These are phyloP conservation scores for Platycercus adscitus DNA, from an alignment of 2,113 vertebrate species.

Conservation along the genomic window DNA sequence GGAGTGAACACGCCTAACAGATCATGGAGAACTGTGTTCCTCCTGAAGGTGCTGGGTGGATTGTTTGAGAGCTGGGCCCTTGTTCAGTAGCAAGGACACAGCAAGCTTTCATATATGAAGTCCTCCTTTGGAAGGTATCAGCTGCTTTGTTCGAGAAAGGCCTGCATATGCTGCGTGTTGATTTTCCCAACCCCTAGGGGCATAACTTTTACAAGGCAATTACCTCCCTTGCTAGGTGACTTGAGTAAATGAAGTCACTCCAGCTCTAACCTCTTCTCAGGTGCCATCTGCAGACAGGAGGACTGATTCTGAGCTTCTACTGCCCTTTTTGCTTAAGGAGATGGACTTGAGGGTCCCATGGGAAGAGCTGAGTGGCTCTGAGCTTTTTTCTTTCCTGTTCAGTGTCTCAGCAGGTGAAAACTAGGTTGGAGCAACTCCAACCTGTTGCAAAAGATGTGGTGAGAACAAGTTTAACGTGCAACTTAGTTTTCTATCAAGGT, in stretches of 20 bases:
- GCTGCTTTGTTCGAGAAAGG: background rate
- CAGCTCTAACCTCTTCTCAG: background rate
- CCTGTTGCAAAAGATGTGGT: background rate
- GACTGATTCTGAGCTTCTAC: background rate
- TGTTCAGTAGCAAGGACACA: background rate
- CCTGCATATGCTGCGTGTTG: background rate
- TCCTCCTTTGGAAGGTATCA: background rate
- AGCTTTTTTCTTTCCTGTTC: background rate
- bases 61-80: background rate
- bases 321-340: background rate
- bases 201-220: background rate
- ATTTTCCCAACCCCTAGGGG: background rate
- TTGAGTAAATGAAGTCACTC: background rate
- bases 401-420: background rate
- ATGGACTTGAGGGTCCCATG: background rate
- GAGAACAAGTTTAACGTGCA: background rate
- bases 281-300: background rate
- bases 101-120: background rate
- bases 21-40: background rate
- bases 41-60: background rate
- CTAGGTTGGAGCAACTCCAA: background rate
- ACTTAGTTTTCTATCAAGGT: background rate
- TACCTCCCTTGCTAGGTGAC: background rate
- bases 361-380: background rate
- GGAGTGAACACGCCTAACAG: fast-evolving